Percentiles rank a stretch among this genome's conserved stretches.
Evolutionary conservation across 2,888 invertebrate genomes (phyloP).

Genomic region (Pocota personata): DNA sequence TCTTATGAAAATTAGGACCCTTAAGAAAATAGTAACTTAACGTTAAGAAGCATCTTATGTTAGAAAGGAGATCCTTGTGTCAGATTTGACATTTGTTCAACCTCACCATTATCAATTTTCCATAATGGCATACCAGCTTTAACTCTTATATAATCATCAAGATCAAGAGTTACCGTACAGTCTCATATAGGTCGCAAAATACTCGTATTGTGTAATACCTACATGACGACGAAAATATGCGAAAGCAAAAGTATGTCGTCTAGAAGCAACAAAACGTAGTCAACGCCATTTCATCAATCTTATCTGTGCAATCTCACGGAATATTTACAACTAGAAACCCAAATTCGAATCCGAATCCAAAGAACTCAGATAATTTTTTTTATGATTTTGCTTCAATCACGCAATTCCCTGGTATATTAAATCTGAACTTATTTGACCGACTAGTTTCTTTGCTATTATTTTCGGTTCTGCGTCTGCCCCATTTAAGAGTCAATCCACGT

Average conservation of each 20-base stretch:
- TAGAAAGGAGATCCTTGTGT: too few species aligned
- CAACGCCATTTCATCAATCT: background rate
- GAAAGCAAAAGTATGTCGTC: conserved; percentile 14
- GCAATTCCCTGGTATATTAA: conserved; percentile 25
- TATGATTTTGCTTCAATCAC: conserved; percentile 4
- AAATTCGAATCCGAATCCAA: background rate
- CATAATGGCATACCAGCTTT: too few species aligned
- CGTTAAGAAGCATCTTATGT: too few species aligned
- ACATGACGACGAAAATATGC: background rate
- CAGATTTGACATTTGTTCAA: too few species aligned
- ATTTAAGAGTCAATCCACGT: conserved; percentile 32
- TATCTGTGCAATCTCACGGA: conserved; percentile 8
- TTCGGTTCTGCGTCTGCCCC: background rate
- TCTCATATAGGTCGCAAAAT: background rate
- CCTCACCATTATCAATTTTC: too few species aligned
- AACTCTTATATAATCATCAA: too few species aligned
- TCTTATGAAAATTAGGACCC: too few species aligned
- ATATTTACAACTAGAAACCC: background rate
- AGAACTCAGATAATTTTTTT: background rate
- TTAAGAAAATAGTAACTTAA: too few species aligned
- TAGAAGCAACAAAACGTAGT: background rate
- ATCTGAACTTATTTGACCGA: conserved; percentile 32
- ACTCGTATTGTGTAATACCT: conserved; percentile 1
- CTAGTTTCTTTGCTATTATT: background rate
- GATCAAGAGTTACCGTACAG: too few species aligned